Conservation (phyloP, 2,888 invertebrate species). For the Crematogaster levior region DNA sequence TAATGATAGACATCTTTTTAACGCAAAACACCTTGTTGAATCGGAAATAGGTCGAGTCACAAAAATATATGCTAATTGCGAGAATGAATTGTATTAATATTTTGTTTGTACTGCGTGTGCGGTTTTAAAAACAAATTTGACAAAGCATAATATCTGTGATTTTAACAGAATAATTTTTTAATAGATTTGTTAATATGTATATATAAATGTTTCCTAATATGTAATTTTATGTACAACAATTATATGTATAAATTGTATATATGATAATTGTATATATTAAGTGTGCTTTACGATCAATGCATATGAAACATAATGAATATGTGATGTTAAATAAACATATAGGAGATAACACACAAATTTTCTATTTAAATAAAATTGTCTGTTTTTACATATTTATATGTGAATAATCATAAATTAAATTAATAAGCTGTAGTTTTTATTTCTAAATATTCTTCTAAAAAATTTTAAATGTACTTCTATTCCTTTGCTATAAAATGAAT, state of each 20-base stretch:
- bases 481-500: not conserved
- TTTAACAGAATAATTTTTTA: not conserved
- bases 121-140: not conserved
- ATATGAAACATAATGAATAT: not conserved
- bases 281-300: not conserved
- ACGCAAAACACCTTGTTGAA: not conserved
- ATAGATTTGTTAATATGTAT: not conserved
- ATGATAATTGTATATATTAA: not conserved
- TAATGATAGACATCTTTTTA: not conserved
- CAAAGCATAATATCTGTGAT: slow-evolving; percentile 3
- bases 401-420: slow-evolving; percentile 12
- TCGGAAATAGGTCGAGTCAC: not conserved
- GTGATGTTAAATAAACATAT: slow-evolving; percentile 14
- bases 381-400: not conserved
- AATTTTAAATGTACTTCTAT: no score
- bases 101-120: no score
- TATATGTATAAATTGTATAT: no score
- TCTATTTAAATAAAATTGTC: not conserved
- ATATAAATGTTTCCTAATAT: slow-evolving; percentile 15
- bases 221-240: not conserved
- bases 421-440: not conserved
- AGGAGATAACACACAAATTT: not conserved
- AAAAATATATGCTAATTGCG: not conserved
- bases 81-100: not conserved
- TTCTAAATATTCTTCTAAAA: no score